Evolutionary conservation across 2,113 vertebrate species (phyloP), one percentile per base, ranked within the genome.

Genomic region (Manacus vitellinus): DNA sequence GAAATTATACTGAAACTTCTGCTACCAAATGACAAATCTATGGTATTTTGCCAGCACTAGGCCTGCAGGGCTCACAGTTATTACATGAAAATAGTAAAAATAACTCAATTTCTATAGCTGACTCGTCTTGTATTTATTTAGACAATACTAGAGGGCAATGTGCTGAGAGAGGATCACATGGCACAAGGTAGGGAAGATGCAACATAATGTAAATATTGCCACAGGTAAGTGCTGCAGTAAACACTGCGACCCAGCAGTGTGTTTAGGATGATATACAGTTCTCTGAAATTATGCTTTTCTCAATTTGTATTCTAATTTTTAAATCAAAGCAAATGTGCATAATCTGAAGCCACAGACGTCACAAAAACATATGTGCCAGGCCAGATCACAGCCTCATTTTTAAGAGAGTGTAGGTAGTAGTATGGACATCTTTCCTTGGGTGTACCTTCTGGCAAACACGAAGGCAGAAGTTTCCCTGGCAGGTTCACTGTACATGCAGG

Each of bases 41-140:
- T 63, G 83, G 73, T 94, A 86, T 92, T 96, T 96, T 94, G 88
- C 91, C 95, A 96, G 73, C 37, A 68, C 62, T 82, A 80, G 54
- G 68, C 88, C 94, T 97, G 70, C 96, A 94, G 94, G 88, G 83
- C 80, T 92, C 65, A 72, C 5, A 3, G 89, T 95, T 97, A 97
- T 95, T 96, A 96, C 83, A 94, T 12, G 76, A 95, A 96, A 97
- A 96, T 81, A 96, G 91, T 95, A 92, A 96, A 97, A 96, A 95
- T 94, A 95, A 94, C 90, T 94, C 95, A 72, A 43, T 95, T 95
- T 94, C 80, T 91, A 75, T 65, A 88, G 95, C 79, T 91, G 94
- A 89, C 80, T 94, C 21, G n/a, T 89, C 89, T 56, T 71, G 41
- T 91, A 93, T 92, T 94, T 94, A 96, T 96, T 94, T 91, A 84